phyloP scores from a whole-genome alignment of 2,113 vertebrate genomes.

The Vimba vimba region DNA sequence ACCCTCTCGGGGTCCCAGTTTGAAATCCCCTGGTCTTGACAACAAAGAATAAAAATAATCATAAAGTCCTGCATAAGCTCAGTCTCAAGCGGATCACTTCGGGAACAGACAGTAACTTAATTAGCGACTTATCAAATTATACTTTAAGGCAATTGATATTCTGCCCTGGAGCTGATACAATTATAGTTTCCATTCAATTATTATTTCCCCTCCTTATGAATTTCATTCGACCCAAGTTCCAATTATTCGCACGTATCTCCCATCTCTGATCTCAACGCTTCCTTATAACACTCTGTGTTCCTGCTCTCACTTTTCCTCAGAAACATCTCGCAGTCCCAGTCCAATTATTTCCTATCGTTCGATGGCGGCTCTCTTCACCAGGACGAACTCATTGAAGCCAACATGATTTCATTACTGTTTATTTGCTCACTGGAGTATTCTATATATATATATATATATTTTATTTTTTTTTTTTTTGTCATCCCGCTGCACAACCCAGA shows the following conservation, averaged over 20 bases:
- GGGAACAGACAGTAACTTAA: constrained; percentile 71
- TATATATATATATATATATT: constrained; percentile 26
- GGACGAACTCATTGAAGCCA: constrained; percentile 54
- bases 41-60: background rate
- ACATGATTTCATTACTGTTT: constrained; percentile 61
- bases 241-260: constrained; percentile 67
- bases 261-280: constrained; percentile 67
- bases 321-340: constrained; percentile 53
- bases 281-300: constrained; percentile 44
- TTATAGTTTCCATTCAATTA: constrained; percentile 67
- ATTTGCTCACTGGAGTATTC: constrained; percentile 48
- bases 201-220: constrained; percentile 49
- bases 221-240: constrained; percentile 62
- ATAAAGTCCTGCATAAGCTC: constrained; percentile 19
- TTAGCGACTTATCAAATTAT: constrained; percentile 75
- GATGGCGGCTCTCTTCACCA: constrained; percentile 41
- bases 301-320: constrained; percentile 30
- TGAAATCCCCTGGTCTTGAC: background rate
- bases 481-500: constrained; percentile 30
- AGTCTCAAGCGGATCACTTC: constrained; percentile 61
- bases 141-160: constrained; percentile 71
- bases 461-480: constrained; percentile 11
- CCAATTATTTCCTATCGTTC: constrained; percentile 63
- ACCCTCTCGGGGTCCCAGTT: background rate
- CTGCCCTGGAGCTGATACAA: constrained; percentile 73